Percentiles rank a stretch among this genome's conserved stretches.
phyloP scores from a whole-genome alignment of 2,888 invertebrate genomes.

The Acanthococcus lagerstroemiae region DNA sequence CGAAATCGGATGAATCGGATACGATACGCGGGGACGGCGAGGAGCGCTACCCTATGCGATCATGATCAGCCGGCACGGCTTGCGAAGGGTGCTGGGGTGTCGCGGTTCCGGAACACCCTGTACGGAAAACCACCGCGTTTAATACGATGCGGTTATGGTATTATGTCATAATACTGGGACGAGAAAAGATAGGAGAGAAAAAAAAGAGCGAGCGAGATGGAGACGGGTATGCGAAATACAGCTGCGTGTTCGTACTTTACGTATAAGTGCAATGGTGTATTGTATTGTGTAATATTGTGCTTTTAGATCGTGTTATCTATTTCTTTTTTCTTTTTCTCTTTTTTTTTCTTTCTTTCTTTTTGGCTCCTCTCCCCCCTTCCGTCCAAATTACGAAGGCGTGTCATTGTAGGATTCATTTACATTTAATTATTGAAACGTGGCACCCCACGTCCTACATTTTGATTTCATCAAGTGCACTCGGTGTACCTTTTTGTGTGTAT shows the following conservation, averaged over 20 bases:
- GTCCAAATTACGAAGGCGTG: slow-evolving; percentile 25
- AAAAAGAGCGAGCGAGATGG: not conserved
- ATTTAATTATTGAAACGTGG: slow-evolving; percentile 23
- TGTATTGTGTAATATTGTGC: slow-evolving; percentile 16
- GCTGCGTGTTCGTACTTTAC: slow-evolving; percentile 20
- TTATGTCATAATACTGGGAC: slow-evolving; percentile 23
- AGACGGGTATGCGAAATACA: slow-evolving; percentile 7
- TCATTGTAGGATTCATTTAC: slow-evolving; percentile 28
- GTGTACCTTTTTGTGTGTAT: no score
- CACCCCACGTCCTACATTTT: slow-evolving; percentile 1
- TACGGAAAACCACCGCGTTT: slow-evolving; percentile 14
- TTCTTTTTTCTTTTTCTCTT: slow-evolving; percentile 10
- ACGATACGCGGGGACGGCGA: no score
- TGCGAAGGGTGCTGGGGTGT: no score
- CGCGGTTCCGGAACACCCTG: slow-evolving; percentile 13
- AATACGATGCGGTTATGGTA: slow-evolving; percentile 27
- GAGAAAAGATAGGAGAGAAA: not conserved
- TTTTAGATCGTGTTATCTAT: slow-evolving; percentile 25
- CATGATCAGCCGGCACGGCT: no score
- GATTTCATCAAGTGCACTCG: not conserved
- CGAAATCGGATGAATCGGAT: no score
- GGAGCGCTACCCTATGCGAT: no score
- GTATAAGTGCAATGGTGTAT: slow-evolving; percentile 14
- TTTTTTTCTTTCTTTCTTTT: slow-evolving; percentile 12
- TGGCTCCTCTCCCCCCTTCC: slow-evolving; percentile 15